Evolutionary conservation across 53 echinoderm and acorn worm species (phyloP).

Genomic region (Apostichopus leukothele): DNA sequence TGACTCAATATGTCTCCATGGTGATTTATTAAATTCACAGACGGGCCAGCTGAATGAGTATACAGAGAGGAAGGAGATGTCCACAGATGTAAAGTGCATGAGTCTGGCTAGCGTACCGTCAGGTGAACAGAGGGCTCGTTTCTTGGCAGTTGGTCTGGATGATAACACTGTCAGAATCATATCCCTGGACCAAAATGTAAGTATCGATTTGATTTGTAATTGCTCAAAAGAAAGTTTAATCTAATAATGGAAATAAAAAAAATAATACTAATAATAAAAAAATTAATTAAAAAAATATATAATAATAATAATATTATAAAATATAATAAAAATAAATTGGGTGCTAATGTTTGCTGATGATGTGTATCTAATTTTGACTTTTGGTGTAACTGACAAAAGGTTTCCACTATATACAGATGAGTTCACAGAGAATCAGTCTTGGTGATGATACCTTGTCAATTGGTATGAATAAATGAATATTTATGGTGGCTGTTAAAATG

Average conservation of each 20-base stretch:
- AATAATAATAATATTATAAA: too few relatives aligned
- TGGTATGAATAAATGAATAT: not conserved
- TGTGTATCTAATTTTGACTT: not conserved
- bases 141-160: conserved; percentile 93
- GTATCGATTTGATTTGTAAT: not conserved
- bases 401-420: too few relatives aligned
- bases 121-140: conserved; percentile 93
- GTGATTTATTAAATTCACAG: conserved; percentile 38
- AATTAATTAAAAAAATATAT: too few relatives aligned
- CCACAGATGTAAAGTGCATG: conserved; percentile 96
- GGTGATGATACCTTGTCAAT: not conserved
- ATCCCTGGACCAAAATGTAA: conserved; percentile 94
- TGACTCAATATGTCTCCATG: not conserved
- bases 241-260: too few relatives aligned
- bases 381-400: too few relatives aligned
- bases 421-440: too few relatives aligned
- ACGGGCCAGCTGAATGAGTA: conserved; percentile 97
- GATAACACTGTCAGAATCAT: conserved; percentile 98
- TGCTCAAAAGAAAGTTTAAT: too few relatives aligned
- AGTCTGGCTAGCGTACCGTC: conserved; percentile 90
- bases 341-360: too few relatives aligned
- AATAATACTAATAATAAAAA: too few relatives aligned
- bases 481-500: too few relatives aligned
- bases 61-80: conserved; percentile 98
- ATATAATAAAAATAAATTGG: too few relatives aligned